Conservation (phyloP, 2,888 invertebrate genomes). For the Campoplex nolae region DNA sequence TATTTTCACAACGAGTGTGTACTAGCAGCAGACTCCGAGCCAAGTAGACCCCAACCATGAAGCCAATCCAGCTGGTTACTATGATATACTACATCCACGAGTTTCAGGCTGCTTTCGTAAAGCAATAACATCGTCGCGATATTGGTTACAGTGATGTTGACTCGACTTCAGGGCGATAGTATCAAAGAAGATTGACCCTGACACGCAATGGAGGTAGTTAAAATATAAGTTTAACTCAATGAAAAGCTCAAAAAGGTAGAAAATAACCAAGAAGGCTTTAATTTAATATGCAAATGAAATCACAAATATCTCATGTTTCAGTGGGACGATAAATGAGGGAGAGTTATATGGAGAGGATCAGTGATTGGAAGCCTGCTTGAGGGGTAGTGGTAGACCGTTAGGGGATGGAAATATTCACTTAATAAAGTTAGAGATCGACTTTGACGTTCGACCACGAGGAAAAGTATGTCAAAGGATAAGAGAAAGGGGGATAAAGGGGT, state of each 20-base stretch:
- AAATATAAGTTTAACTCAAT: neutral
- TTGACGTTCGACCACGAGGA: slow-evolving; percentile 21
- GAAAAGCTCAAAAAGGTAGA: neutral
- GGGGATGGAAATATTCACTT: neutral
- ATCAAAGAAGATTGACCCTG: slow-evolving; percentile 8
- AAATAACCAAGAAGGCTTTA: neutral
- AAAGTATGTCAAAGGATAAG: slow-evolving; percentile 9
- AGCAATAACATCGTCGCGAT: slow-evolving; percentile 18
- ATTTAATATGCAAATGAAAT: slow-evolving; percentile 2
- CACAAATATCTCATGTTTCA: neutral
- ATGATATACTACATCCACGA: slow-evolving; percentile 33
- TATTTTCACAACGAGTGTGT: slow-evolving; percentile 11
- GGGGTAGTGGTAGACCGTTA: neutral
- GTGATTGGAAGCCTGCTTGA: slow-evolving; percentile 1
- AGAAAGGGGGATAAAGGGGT: neutral
- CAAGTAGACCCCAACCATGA: slow-evolving; percentile 15
- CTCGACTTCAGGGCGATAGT: neutral
- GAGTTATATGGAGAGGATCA: neutral
- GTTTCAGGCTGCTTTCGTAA: slow-evolving; percentile 16
- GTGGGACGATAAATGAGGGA: neutral
- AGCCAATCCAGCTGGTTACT: slow-evolving; percentile 16
- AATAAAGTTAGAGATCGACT: slow-evolving; percentile 18
- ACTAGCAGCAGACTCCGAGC: slow-evolving; percentile 6
- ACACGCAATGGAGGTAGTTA: neutral
- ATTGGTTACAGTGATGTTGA: neutral